Conservation (phyloP, 2,113 vertebrate genomes). For the Marmota flaviventris region DNA sequence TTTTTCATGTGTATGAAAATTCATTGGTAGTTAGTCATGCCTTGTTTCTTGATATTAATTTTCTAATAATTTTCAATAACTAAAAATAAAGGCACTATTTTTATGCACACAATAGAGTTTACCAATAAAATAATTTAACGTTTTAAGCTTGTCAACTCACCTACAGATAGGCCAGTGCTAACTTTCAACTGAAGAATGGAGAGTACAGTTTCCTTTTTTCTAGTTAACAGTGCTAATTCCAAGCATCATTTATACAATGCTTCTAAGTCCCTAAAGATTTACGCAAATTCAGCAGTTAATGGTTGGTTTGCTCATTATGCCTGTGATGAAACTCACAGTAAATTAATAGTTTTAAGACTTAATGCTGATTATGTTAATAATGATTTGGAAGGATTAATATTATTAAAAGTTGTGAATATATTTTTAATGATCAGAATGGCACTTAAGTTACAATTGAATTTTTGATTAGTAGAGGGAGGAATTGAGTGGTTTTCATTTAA, state of each 20-base stretch:
- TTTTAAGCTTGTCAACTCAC: neutral
- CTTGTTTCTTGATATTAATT: neutral
- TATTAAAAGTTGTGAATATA: conserved; percentile 55
- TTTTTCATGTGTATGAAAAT: neutral
- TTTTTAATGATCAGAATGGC: conserved; percentile 54
- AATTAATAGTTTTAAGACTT: conserved; percentile 58
- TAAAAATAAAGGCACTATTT: neutral
- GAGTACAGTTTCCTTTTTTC: neutral
- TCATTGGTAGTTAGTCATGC: neutral
- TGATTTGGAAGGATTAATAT: conserved; percentile 49
- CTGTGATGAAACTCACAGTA: conserved; percentile 54
- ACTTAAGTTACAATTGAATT: conserved; percentile 57
- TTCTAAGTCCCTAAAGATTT: conserved; percentile 37
- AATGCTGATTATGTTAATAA: conserved; percentile 55
- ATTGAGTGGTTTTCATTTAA: neutral
- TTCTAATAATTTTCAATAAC: neutral
- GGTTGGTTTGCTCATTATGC: conserved; percentile 57
- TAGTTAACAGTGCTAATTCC: conserved; percentile 54
- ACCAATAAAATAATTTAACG: neutral
- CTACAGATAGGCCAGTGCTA: neutral
- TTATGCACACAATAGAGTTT: neutral
- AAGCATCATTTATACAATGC: neutral
- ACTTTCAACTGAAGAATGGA: neutral
- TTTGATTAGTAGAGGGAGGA: neutral
- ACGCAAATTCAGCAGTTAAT: conserved; percentile 52